Evolutionary conservation across 2,797 vertebrate species (phyloP), one percentile per base, ranked within the genome.

Genomic region (Melanotaenia parkinsoni): DNA sequence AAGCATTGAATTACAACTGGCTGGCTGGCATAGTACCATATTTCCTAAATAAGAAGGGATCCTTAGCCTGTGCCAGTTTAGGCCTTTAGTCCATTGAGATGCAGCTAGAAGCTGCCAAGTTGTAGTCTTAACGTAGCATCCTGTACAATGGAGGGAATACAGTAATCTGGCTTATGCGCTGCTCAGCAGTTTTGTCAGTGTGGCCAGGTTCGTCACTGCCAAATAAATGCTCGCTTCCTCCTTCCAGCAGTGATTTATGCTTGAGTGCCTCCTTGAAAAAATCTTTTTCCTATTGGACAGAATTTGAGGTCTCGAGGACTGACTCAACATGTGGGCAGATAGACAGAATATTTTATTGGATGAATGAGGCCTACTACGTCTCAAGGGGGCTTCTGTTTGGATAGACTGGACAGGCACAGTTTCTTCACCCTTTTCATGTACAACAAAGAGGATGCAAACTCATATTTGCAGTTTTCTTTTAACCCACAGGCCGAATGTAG

Each of bases 121-220:
- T 68, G 64, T 67, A 72, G 71, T 84, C 83, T 77, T 78, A 81
- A 76, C 67, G 57, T 35, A 63, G 72, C 65, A 72, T 74, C 82
- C 73, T 63, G 72, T 75, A 77, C 78, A 75, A 65, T 43, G 60
- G 78, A 72, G 79, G 80, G 77, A 72, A 80, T 38, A 37, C 57
- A 54, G 74, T 82, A 86, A 87, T 89, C 83, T 81, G 82, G 75
- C 80, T 81, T 79, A 70, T 74, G 45, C 60, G 78, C 83, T 72
- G 70, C 85, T 88, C 85, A 88, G 84, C 88, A 83, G 68, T 90
- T 91, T 82, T 79, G 77, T 85, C 77, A 76, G 32, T 70, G 76
- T 79, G 68, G 82, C 69, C 16, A 51, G 54, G 70, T 58, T 18
- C 14, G 24, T 58, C 16, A 50, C 81, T 80, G 85, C 85, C 88